A percentile compares a stretch with the other conserved stretches of the same genome.
Conservation (phyloP, 2,797 vertebrate genomes). For the Crenuchus spilurus region DNA sequence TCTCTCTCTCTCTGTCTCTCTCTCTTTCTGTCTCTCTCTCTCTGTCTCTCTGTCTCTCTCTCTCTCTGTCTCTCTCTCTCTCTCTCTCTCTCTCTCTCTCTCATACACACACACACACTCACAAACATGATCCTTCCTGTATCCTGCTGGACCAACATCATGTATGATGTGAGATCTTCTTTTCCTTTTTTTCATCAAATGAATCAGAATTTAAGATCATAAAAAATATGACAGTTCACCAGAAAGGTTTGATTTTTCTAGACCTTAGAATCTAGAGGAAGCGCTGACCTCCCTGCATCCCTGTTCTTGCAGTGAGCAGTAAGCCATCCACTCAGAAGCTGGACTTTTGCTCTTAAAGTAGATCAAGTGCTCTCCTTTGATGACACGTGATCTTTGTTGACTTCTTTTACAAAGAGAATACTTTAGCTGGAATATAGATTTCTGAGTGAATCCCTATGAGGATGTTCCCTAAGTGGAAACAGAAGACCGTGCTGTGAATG, state of each 20-base stretch:
- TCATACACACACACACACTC: too few species aligned
- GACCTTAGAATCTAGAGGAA: not conserved
- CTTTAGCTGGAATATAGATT: conserved; percentile 5
- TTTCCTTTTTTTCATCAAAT: conserved; percentile 44
- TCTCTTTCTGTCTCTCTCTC: not conserved
- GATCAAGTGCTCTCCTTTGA: not conserved
- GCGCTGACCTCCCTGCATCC: not conserved
- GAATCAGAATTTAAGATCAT: conserved; percentile 47
- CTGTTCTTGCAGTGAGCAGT: not conserved
- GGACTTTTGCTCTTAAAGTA: not conserved
- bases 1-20: not conserved
- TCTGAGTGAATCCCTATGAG: not conserved
- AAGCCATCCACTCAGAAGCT: not conserved
- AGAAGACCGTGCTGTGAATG: not conserved
- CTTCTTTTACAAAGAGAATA: conserved; percentile 21
- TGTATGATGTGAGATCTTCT: conserved; percentile 45
- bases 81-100: conserved; percentile 44
- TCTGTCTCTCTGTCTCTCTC: not conserved
- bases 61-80: not conserved
- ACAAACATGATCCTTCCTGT: conserved; percentile 22
- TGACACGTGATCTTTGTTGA: conserved; percentile 13
- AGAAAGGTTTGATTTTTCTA: conserved; percentile 43
- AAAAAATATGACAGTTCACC: conserved; percentile 38
- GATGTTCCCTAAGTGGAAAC: conserved; percentile 4
- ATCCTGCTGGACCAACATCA: conserved; percentile 26